Conservation (phyloP, 2,113 vertebrate species). For the Sturnus vulgaris region DNA sequence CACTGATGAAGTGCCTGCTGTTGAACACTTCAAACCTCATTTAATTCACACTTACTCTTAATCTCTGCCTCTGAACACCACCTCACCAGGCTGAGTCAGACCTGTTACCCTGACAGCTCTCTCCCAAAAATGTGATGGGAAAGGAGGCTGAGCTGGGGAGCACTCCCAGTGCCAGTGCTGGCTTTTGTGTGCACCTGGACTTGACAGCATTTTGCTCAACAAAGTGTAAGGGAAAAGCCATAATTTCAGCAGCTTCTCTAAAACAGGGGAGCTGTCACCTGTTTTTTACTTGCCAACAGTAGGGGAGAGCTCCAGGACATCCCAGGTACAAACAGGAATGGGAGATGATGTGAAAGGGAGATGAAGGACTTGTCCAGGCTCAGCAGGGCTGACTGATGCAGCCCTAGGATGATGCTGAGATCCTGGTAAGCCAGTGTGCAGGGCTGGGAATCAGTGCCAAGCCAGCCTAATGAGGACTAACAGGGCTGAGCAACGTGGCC, state of each 20-base stretch:
- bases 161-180: accelerated
- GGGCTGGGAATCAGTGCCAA: background rate
- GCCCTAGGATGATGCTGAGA: background rate
- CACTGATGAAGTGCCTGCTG: background rate
- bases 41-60: slow-evolving; percentile 20
- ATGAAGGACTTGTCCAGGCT: background rate
- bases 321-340: background rate
- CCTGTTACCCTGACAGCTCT: background rate
- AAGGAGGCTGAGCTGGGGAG: accelerated
- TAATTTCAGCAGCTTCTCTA: background rate
- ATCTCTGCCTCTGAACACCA: background rate
- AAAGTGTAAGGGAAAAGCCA: background rate
- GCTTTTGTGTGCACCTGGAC: background rate
- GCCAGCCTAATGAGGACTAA: background rate
- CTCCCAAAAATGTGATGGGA: background rate
- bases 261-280: background rate
- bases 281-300: background rate
- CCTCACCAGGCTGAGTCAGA: background rate
- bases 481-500: background rate
- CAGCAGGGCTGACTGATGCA: accelerated
- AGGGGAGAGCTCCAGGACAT: background rate
- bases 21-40: background rate
- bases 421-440: accelerated
- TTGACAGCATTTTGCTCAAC: background rate
- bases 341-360: accelerated